phyloP scores from a whole-genome alignment of 2,888 invertebrate genomes.

The Mamestra brassicae region DNA sequence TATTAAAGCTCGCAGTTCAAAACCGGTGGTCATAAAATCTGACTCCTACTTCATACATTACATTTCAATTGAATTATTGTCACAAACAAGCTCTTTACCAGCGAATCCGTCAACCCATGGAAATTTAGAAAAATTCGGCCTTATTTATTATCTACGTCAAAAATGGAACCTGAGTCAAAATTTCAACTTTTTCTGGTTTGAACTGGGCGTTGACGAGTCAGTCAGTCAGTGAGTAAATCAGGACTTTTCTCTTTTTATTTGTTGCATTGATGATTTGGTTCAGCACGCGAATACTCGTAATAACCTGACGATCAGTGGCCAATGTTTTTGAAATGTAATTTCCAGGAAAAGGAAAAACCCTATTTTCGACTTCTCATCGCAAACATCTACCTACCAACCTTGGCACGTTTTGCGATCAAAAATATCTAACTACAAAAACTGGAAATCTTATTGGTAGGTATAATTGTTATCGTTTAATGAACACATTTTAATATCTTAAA shows the following conservation, averaged over 20 bases:
- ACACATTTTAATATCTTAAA: neutral
- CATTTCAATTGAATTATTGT: neutral
- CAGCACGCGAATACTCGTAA: constrained; percentile 13
- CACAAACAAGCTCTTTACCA: neutral
- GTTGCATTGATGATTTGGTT: constrained; percentile 1
- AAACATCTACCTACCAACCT: constrained; percentile 48
- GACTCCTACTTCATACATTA: neutral
- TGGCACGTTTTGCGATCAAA: constrained; percentile 45
- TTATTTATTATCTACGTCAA: neutral
- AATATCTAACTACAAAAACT: constrained; percentile 35
- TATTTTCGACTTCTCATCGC: constrained; percentile 41
- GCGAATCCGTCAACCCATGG: neutral
- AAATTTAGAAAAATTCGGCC: neutral
- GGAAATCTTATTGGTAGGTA: constrained; percentile 44
- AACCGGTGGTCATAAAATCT: no score
- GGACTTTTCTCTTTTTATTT: neutral
- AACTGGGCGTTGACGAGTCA: neutral
- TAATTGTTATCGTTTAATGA: neutral
- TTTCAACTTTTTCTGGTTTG: neutral
- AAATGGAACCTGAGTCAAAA: neutral
- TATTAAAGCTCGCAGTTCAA: neutral
- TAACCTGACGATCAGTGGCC: constrained; percentile 17
- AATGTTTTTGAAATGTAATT: constrained; percentile 40
- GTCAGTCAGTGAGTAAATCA: neutral
- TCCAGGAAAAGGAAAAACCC: constrained; percentile 39